Conservation (phyloP, 2,888 invertebrate genomes). For the Embidobia sp. region DNA sequence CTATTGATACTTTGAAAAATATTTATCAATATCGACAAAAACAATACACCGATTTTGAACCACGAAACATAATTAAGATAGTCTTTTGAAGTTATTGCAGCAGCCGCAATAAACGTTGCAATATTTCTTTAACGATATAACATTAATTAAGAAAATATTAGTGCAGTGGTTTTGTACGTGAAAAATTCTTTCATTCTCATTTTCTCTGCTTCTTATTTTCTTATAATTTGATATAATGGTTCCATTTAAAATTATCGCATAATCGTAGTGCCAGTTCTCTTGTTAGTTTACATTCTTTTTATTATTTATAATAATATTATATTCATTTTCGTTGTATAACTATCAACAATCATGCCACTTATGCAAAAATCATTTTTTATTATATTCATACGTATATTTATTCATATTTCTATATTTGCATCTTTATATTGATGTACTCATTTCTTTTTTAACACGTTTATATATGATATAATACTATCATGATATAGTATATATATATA, state of each 20-base stretch:
- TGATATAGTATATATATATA: too few species aligned
- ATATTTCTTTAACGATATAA: constrained; percentile 32
- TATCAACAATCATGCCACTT: constrained; percentile 24
- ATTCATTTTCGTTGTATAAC: constrained; percentile 34
- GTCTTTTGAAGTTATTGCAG: too few species aligned
- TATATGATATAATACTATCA: too few species aligned
- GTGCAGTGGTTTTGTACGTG: constrained; percentile 28
- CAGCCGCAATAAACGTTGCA: constrained; percentile 19
- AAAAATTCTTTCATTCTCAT: constrained; percentile 25
- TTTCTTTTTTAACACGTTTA: too few species aligned
- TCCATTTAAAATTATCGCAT: constrained; percentile 33
- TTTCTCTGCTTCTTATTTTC: constrained; percentile 15
- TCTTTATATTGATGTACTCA: constrained; percentile 6
- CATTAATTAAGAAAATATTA: constrained; percentile 41
- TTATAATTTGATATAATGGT: constrained; percentile 37
- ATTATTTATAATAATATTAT: constrained; percentile 16
- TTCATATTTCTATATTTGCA: constrained; percentile 17
- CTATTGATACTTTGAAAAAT: too few species aligned
- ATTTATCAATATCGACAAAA: too few species aligned
- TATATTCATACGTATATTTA: constrained; percentile 15
- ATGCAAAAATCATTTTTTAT: constrained; percentile 8
- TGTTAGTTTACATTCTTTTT: not conserved
- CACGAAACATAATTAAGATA: too few species aligned
- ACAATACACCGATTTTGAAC: too few species aligned
- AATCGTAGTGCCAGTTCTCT: constrained; percentile 15